phyloP scores from a whole-genome alignment of 2,888 invertebrate genomes.

The Chydorus sphaericus region DNA sequence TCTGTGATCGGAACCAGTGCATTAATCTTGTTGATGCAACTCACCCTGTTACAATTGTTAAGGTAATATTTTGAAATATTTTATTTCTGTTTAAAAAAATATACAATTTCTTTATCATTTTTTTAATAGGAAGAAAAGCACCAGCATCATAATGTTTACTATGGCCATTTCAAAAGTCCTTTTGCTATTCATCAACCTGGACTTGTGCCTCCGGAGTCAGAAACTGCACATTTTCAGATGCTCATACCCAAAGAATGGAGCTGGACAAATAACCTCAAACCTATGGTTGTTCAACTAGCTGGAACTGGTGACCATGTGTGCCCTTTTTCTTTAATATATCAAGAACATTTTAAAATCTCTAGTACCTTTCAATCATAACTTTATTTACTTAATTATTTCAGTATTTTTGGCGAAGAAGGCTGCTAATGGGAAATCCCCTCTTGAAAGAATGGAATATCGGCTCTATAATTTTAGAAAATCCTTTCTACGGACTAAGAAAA shows the following conservation, averaged over 20 bases:
- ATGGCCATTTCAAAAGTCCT: constrained; percentile 79
- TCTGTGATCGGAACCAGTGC: constrained; percentile 68
- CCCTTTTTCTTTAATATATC: constrained; percentile 16
- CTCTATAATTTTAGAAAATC: constrained; percentile 89
- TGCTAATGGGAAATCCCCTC: constrained; percentile 78
- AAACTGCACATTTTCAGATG: constrained; percentile 70
- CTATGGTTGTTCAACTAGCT: constrained; percentile 85
- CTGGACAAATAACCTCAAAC: constrained; percentile 44
- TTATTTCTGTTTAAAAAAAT: background rate
- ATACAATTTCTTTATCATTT: no score
- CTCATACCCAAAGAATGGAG: constrained; percentile 68
- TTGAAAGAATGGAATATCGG: constrained; percentile 78
- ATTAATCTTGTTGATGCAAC: constrained; percentile 61
- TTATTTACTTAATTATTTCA: no score
- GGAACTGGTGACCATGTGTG: constrained; percentile 96
- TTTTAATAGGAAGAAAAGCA: constrained; percentile 50
- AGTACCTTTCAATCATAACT: no score
- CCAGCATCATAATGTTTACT: constrained; percentile 55
- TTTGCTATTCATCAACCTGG: constrained; percentile 68
- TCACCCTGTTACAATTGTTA: constrained; percentile 74
- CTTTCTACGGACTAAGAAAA: constrained; percentile 82
- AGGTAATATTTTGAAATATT: constrained; percentile 38
- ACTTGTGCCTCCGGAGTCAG: constrained; percentile 67
- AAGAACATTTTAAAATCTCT: no score
- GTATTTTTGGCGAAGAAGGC: constrained; percentile 82